Evolutionary conservation across 2,797 vertebrate species (phyloP), one percentile per base, ranked within the genome.

Genomic region (Channallabes apus): DNA sequence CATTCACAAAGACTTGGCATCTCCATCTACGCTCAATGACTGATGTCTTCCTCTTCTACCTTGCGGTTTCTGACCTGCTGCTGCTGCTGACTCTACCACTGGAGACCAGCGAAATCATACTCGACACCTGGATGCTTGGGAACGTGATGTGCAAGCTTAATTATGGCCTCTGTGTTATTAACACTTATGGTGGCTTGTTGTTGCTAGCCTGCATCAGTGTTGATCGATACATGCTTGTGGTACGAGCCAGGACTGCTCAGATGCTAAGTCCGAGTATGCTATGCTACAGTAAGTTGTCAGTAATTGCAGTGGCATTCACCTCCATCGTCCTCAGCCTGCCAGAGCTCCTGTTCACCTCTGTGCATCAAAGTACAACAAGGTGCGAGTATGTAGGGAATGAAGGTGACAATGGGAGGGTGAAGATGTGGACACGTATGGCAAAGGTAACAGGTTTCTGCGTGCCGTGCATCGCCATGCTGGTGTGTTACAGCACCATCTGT

Each of bases 171-270:
- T 95, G 97, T 0, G 92, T 95, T 0, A 92, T 98, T 86, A 98
- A 97, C 89, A 98, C 96, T 18, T 96, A 97, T 81, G 95, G 96
- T 0, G 97, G 98, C 4, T 95, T 99, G 87, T 88, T 98, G 87
- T 95, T 98, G 90, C 93, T 99, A 41, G 97, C 96, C 35, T 96
- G 96, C 90, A 96, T 99, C 90, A 98, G 97, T 0, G 83, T 96
- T 0, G 97, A 99, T 86, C 97, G 98, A 88, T 99, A 98, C 12
- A 82, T 97, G 90, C 95, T 94, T 90, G 97, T 99, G 0, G 95
- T 94, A 0, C 89, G 65, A 54, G 94, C 95, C 6, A 92, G 94
- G 0, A 61, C 92, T 0, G 91, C 94, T 38, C 91, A 91, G 0
- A 91, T 91, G 72, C 91, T 93, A 54, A 95, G 93, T 41, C 89